A percentile compares a stretch with the other conserved stretches of the same genome.
Conservation (phyloP, 2,888 invertebrate species). For the Criorhina ranunculi region DNA sequence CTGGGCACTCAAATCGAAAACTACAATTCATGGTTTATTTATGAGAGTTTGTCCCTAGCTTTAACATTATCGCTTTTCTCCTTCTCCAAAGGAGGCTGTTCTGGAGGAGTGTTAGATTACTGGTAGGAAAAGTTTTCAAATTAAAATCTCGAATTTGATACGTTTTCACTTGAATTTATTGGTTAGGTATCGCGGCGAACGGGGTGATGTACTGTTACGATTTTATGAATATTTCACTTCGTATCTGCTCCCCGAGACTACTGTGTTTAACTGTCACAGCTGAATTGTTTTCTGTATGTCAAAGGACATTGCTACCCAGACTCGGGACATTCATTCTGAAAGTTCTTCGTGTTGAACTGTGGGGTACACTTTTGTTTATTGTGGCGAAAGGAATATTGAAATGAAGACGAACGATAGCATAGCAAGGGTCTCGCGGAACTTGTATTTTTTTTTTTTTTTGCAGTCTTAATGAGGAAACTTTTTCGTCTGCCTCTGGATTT, state of each 20-base stretch:
- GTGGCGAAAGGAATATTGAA: constrained; percentile 32
- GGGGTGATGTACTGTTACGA: not conserved
- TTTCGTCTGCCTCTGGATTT: constrained; percentile 29
- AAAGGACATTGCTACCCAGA: constrained; percentile 31
- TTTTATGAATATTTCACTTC: constrained; percentile 44
- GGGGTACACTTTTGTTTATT: constrained; percentile 37
- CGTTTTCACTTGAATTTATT: constrained; percentile 12
- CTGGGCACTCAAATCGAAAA: constrained; percentile 33
- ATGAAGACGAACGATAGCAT: constrained; percentile 47
- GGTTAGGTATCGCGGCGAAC: not conserved
- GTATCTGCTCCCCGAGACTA: not conserved
- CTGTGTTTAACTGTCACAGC: constrained; percentile 16
- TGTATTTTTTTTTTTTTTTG: not conserved
- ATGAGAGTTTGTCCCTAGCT: constrained; percentile 20
- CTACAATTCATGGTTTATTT: constrained; percentile 59
- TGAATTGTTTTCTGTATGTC: constrained; percentile 17
- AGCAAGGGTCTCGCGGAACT: not conserved
- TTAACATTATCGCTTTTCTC: not conserved
- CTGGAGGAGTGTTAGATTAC: not conserved
- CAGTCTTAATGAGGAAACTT: constrained; percentile 67
- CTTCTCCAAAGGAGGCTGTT: no score
- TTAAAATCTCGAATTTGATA: constrained; percentile 55
- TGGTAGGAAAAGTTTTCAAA: constrained; percentile 63
- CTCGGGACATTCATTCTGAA: constrained; percentile 45
- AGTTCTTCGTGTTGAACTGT: constrained; percentile 15